Evolutionary conservation across 2,888 invertebrate genomes (phyloP).

Genomic region (Laspeyria flexula): DNA sequence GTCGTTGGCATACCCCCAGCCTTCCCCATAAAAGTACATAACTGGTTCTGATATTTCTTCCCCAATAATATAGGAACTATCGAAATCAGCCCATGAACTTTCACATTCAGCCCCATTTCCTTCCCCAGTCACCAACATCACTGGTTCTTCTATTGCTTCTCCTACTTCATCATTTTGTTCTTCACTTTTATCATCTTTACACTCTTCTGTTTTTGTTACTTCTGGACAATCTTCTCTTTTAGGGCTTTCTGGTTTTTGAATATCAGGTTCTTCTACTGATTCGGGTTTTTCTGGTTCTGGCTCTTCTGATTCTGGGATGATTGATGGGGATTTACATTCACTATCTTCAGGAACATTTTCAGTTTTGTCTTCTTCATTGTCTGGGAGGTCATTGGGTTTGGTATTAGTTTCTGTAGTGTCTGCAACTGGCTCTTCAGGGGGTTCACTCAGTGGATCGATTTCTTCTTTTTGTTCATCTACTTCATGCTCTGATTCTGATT

Average conservation of each 20-base stretch:
- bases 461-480: constrained; percentile 54
- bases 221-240: constrained; percentile 3
- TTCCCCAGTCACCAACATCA: constrained; percentile 89
- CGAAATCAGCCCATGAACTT: constrained; percentile 57
- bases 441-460: constrained; percentile 17
- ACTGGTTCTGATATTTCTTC: constrained; percentile 91
- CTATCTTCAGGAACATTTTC: constrained; percentile 16
- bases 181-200: constrained; percentile 45
- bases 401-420: constrained; percentile 18
- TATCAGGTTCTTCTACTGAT: background rate
- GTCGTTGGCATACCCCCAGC: constrained; percentile 89
- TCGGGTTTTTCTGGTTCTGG: constrained; percentile 1
- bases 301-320: constrained; percentile 12
- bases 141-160: constrained; percentile 90
- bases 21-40: constrained; percentile 90
- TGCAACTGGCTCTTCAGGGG: constrained; percentile 14
- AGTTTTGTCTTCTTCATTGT: constrained; percentile 16
- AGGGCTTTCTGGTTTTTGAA: constrained; percentile 4
- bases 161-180: constrained; percentile 65
- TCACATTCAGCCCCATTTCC: constrained; percentile 89
- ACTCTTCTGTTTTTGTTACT: constrained; percentile 2
- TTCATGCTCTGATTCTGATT: constrained; percentile 77
- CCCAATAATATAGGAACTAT: constrained; percentile 82
- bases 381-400: constrained; percentile 18
- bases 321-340: constrained; percentile 11